A percentile compares a stretch with the other conserved stretches of the same genome.
Evolutionary conservation across 1,140 invertebrate species (phyloP).

Genomic region (Trypoxylus dichotomus): DNA sequence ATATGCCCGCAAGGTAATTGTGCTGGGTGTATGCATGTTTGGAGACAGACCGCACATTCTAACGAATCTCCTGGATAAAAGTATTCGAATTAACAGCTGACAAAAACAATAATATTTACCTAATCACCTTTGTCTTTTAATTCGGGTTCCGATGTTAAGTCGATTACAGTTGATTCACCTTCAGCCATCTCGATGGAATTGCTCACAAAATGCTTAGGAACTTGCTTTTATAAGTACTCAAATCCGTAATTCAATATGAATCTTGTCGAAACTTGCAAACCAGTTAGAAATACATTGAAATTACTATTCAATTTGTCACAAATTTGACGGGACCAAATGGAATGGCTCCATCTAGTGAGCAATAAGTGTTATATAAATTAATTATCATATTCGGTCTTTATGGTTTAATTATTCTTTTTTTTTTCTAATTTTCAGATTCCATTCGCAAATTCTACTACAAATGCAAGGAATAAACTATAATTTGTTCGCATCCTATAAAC

Average conservation of each 20-base stretch:
- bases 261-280: background rate
- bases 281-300: too few species aligned
- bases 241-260: background rate
- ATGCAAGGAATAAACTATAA: too few species aligned
- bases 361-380: too few species aligned
- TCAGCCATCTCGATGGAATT: background rate
- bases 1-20: slow-evolving; percentile 91
- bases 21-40: slow-evolving; percentile 85
- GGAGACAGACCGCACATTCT: slow-evolving; percentile 92
- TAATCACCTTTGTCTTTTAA: slow-evolving; percentile 4
- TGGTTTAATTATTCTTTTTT: too few species aligned
- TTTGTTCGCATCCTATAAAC: too few species aligned
- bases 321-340: too few species aligned
- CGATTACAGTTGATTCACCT: background rate
- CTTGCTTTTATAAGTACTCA: background rate
- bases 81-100: background rate
- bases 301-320: too few species aligned
- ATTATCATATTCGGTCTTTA: too few species aligned
- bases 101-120: background rate
- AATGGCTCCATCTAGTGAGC: too few species aligned
- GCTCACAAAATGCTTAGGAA: background rate
- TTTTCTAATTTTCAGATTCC: too few species aligned
- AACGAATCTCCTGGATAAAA: slow-evolving; percentile 41
- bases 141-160: background rate
- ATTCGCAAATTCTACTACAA: too few species aligned